Base-by-base conservation (phyloP, 1,140 invertebrate genomes). In the Drosophila setifemur region DNA sequence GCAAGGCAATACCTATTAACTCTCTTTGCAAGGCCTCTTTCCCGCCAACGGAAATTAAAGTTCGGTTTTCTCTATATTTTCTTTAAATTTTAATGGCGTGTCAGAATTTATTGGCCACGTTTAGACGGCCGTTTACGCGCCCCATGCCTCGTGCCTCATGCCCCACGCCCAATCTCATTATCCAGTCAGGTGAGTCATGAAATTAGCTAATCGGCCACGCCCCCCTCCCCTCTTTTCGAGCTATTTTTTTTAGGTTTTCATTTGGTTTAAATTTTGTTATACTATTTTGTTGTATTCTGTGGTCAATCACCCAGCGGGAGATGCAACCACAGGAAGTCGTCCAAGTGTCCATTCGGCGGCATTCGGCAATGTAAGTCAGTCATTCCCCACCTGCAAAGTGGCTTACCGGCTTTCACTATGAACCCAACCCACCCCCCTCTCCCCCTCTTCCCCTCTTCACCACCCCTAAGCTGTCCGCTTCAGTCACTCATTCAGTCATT, bases 81-180 rank as follows among this genome's bases (percentile, higher is more conserved):
- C 11, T 66, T 83, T 70, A 50, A 73, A 83, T 60, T 79, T 85
- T 86, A 61, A 83, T 85, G 53, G 79, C 79, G 79, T 85, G 79
- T 72, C 75, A 68, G 81, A 79, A 86, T 85, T 85, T 86, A 85
- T 85, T 85, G 81, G 79, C 75, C 16, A 33, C 77, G 73, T 81
- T 82, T 82, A 63, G 77, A 54, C 66, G 74, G 73, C 63, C 61
- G 75, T 82, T 78, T 85, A 39, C 19, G 28, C n/a, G n/a, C n/a
- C n/a, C n/a, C n/a, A n/a, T n/a, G n/a, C n/a, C n/a, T n/a, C n/a
- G n/a, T n/a, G n/a, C n/a, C n/a, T n/a, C n/a, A n/a, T n/a, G n/a
- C 9, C 26, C 14, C 26, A 58, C 57, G 49, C 28, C 31, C 29
- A 35, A n/a, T 23, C 44, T 64, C 33, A 44, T 49, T 66, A 64